Evolutionary conservation across 2,113 vertebrate species (phyloP), one percentile per base, ranked within the genome.

Genomic region (Gasterosteus aculeatus): DNA sequence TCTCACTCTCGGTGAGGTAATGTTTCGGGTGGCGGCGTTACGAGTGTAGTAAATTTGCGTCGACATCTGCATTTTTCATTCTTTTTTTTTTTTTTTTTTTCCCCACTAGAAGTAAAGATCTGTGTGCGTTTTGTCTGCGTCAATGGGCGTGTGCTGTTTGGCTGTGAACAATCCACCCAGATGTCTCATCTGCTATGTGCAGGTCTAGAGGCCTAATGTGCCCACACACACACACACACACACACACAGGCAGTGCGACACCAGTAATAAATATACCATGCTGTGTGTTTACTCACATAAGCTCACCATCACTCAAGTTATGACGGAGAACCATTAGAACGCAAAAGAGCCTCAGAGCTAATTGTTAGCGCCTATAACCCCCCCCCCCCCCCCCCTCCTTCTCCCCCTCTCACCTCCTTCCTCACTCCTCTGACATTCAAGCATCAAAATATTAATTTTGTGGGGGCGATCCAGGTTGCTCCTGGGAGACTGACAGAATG

Each of bases 371-470:
- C 72, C 68, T 81, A 67, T 65, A 86, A 77, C 82, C 85, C 76
- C 85, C 85, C 51, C 75, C 31, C 53, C 33, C 38, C 16, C 31
- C 49, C 57, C 26, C 86, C 85, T 47, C 75, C 31, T 46, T 26
- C 38, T 12, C 38, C 49, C 57, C 26, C 42, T 11, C 42, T 33
- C 11, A 11, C 42, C 66, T 71, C 49, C 60, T 38, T 22, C 41
- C 66, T 75, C 62, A 72, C 80, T 86, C 85, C 82, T 88, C 74
- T 93, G 90, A 93, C 92, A 87, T 81, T 78, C 83, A 92, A 92
- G 88, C 89, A 92, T 93, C 85, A 85, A 93, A 93, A 91, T 92
- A 93, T 94, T 88, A 82, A 93, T 93, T 90, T 91, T 87, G 84
- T 86, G 71, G 78, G 58, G 91, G 91, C 75, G 83, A 91, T 91